Evolutionary conservation across 2,113 vertebrate species (phyloP).

Genomic region (Rana temporaria): DNA sequence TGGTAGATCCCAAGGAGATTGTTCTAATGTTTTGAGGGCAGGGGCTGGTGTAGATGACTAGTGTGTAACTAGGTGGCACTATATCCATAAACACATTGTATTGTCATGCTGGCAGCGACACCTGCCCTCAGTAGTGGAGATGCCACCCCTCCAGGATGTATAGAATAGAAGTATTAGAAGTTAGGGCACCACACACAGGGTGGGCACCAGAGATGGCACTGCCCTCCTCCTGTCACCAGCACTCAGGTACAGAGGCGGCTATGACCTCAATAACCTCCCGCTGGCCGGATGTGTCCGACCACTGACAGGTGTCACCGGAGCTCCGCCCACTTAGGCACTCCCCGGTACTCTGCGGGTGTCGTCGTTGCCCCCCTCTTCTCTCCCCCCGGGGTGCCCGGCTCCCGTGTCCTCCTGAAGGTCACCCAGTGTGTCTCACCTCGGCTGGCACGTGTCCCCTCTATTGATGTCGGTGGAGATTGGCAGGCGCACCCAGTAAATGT

Average conservation of each 20-base stretch:
- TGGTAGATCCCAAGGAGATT: too few species aligned
- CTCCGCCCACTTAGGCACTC: slow-evolving; percentile 43
- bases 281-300: slow-evolving; percentile 27
- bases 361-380: background rate
- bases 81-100: too few species aligned
- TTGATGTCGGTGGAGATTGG: background rate
- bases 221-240: too few species aligned
- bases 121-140: too few species aligned
- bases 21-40: too few species aligned
- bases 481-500: background rate
- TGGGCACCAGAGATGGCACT: too few species aligned
- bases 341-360: background rate
- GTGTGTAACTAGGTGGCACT: too few species aligned
- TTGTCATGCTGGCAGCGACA: too few species aligned
- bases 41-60: too few species aligned
- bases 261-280: slow-evolving; percentile 18
- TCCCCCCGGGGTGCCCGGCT: background rate
- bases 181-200: too few species aligned
- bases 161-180: too few species aligned
- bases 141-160: too few species aligned
- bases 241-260: background rate
- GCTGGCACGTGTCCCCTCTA: background rate
- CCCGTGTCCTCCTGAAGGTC: slow-evolving; percentile 39
- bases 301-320: slow-evolving; percentile 48
- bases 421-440: background rate